Conservation (phyloP, 1,140 invertebrate species). For the Leptestheria dahalacensis region DNA sequence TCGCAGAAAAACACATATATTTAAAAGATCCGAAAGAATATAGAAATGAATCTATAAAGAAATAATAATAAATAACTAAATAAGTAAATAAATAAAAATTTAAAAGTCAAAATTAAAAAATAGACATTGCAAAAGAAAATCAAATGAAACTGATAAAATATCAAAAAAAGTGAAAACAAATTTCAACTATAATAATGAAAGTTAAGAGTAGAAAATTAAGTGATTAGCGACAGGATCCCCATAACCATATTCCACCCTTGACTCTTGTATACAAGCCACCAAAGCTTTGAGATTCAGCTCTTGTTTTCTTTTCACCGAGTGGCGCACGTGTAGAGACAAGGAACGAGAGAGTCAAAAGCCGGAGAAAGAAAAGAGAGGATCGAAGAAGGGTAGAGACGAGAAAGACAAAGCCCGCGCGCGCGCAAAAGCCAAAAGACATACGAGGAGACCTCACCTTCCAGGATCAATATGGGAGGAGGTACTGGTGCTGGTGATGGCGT, state of each 20-base stretch:
- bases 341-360: no score
- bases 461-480: slow-evolving; percentile 44
- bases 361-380: no score
- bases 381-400: not conserved
- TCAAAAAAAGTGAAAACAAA: not conserved
- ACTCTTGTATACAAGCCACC: no score
- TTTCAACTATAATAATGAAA: no score
- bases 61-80: not conserved
- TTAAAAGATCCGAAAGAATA: not conserved
- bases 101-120: not conserved
- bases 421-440: not conserved
- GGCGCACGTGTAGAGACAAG: not conserved
- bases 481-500: slow-evolving; percentile 1
- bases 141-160: not conserved
- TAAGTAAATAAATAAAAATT: not conserved
- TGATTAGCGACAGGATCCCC: no score
- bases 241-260: no score
- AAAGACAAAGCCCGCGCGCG: not conserved
- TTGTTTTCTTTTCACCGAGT: not conserved
- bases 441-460: slow-evolving; percentile 49
- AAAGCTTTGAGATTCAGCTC: no score
- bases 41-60: not conserved
- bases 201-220: no score
- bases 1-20: not conserved
- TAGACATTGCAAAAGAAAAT: not conserved